A percentile compares a stretch with the other conserved stretches of the same genome.
These are phyloP conservation scores for Caenorhabditis parvicauda DNA, from an alignment of 2,888 invertebrate species.

Conservation along the genomic window DNA sequence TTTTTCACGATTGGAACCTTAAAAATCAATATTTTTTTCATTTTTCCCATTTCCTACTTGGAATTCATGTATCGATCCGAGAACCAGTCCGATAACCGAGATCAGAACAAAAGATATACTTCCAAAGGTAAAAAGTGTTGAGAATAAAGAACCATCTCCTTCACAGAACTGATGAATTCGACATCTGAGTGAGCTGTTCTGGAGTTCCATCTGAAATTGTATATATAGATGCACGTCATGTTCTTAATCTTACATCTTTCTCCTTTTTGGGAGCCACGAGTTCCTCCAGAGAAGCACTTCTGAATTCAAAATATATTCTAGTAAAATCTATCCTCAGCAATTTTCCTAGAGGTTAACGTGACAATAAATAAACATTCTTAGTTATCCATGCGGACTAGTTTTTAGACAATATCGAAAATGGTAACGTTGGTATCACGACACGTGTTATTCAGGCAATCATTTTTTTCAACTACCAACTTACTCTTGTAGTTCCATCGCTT, in stretches of 20 bases:
- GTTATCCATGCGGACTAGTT: too few species aligned
- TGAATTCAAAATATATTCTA: constrained; percentile 22
- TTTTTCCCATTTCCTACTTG: constrained; percentile 30
- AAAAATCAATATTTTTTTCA: constrained; percentile 1
- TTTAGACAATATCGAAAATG: too few species aligned
- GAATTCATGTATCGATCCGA: constrained; percentile 56
- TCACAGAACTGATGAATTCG: constrained; percentile 52
- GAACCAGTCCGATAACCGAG: constrained; percentile 53
- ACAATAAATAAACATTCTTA: too few species aligned
- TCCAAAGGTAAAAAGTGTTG: constrained; percentile 51
- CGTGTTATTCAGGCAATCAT: too few species aligned
- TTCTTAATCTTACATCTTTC: constrained; percentile 27
- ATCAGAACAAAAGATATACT: constrained; percentile 56
- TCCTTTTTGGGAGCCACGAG: constrained; percentile 40
- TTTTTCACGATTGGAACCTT: constrained; percentile 44
- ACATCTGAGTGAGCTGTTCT: constrained; percentile 33
- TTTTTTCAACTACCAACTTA: too few species aligned
- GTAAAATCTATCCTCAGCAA: neutral
- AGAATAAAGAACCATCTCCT: constrained; percentile 49
- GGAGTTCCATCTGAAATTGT: constrained; percentile 28
- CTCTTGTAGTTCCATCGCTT: too few species aligned
- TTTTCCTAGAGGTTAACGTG: too few species aligned
- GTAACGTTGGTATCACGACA: too few species aligned
- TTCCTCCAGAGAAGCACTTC: constrained; percentile 52
- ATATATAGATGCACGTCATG: neutral